Base-by-base conservation (phyloP, 1,140 invertebrate species). In the Drosophila orosa region DNA sequence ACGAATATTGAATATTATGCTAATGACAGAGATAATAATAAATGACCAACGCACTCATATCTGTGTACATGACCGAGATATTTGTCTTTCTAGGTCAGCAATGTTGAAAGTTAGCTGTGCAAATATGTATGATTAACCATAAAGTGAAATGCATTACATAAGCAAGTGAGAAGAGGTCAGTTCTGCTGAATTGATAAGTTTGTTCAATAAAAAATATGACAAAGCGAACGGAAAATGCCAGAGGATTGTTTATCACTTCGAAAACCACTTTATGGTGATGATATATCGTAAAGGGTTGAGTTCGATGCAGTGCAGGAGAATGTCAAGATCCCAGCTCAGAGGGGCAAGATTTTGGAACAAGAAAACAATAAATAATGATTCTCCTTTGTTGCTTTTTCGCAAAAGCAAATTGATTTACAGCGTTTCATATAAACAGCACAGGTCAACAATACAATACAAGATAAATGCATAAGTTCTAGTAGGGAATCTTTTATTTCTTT, bases 61-160 rank as follows among this genome's bases (percentile, higher is more conserved):
- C 27, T 13, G 63, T 25, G 17, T 37, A 61, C 47, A 56, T 81
- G 74, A 67, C 82, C 76, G 58, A 66, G 44, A 71, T 63, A 57
- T 71, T 65, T 54, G n/a, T 24, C 25, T 39, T 58, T 76, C 40
- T 78, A 50, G 71, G 73, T 85, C 81, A 78, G 61, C 75, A 44
- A 35, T 48, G 47, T 67, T 59, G 56, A 74, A 61, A 61, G 50
- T 59, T 57, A n/a, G 35, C 39, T 35, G 6, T 17, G 60, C 72
- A 75, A 75, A 75, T 58, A 75, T 57, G 55, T 58, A 75, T 57
- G 55, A 39, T 27, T 33, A 10, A 19, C 29, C 39, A 31, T 40
- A 52, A 74, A 54, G 13, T 27, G 68, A 62, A 74, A 39, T 73
- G 71, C 57, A 74, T 72, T 63, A 27, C 37, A 44, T 37, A 42